Conservation (phyloP, 2,113 vertebrate species). For the Tinamus guttatus region DNA sequence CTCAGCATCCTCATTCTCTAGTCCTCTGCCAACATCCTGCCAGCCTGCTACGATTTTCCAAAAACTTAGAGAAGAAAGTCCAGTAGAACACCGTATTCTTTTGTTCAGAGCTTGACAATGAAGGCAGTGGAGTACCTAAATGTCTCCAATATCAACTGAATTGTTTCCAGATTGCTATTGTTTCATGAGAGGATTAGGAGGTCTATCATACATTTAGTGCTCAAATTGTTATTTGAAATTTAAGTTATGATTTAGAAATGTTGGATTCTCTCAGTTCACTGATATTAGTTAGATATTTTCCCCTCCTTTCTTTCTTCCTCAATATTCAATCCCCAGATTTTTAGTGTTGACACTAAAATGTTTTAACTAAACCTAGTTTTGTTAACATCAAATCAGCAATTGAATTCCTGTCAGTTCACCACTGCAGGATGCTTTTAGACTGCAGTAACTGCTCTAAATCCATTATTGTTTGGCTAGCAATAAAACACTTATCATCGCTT, state of each 20-base stretch:
- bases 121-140: not conserved
- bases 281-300: not conserved
- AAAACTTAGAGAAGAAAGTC: not conserved
- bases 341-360: not conserved
- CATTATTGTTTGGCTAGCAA: constrained; percentile 35
- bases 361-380: not conserved
- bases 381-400: not conserved
- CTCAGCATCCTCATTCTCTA: not conserved
- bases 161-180: not conserved
- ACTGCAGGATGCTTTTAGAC: constrained; percentile 8
- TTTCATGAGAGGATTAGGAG: not conserved
- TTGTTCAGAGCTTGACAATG: constrained; percentile 4
- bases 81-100: not conserved
- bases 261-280: not conserved
- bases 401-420: not conserved
- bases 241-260: not conserved
- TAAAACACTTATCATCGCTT: constrained; percentile 37
- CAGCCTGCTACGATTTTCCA: not conserved
- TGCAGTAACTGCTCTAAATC: constrained; percentile 13
- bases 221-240: not conserved
- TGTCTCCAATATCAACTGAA: not conserved
- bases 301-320: not conserved
- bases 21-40: not conserved
- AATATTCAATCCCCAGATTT: not conserved
- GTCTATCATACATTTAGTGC: not conserved